Evolutionary conservation across 2,888 invertebrate species (phyloP).

Genomic region (Volucella bombylans): DNA sequence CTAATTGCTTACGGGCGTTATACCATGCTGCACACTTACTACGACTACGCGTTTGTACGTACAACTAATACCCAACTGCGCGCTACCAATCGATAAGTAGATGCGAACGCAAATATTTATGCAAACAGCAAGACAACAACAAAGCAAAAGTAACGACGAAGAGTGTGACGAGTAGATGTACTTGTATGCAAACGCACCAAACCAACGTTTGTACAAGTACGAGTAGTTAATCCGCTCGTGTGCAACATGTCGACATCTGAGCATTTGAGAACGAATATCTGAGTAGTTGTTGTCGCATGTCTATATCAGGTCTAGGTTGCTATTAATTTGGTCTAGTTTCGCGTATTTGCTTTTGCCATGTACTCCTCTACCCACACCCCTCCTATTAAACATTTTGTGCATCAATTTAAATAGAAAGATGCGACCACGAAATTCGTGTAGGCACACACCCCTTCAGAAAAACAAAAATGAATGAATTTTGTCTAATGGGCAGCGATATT

Average conservation of each 20-base stretch:
- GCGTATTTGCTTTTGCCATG: slow-evolving; percentile 14
- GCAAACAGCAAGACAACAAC: slow-evolving; percentile 48
- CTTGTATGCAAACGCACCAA: slow-evolving; percentile 56
- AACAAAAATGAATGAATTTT: slow-evolving; percentile 21
- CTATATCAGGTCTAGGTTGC: slow-evolving; percentile 65
- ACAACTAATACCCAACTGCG: background rate
- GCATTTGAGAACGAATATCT: too few species aligned
- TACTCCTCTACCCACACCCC: slow-evolving; percentile 16
- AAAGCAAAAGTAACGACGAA: slow-evolving; percentile 21
- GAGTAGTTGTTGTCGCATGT: background rate
- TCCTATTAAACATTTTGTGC: slow-evolving; percentile 8
- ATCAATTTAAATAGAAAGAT: slow-evolving; percentile 35
- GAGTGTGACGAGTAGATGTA: slow-evolving; percentile 49
- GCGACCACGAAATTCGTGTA: slow-evolving; percentile 11
- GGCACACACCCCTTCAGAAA: slow-evolving; percentile 42
- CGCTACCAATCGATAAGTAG: slow-evolving; percentile 40
- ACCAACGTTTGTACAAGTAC: slow-evolving; percentile 15
- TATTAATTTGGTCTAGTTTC: slow-evolving; percentile 68
- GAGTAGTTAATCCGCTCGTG: slow-evolving; percentile 24
- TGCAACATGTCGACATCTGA: slow-evolving; percentile 19
- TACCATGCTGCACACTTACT: slow-evolving; percentile 1
- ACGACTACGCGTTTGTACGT: too few species aligned
- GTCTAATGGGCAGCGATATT: slow-evolving; percentile 58
- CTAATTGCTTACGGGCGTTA: slow-evolving; percentile 68
- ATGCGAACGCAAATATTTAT: slow-evolving; percentile 37